Conservation (phyloP, 2,113 vertebrate species). For the Montifringilla adamsi region DNA sequence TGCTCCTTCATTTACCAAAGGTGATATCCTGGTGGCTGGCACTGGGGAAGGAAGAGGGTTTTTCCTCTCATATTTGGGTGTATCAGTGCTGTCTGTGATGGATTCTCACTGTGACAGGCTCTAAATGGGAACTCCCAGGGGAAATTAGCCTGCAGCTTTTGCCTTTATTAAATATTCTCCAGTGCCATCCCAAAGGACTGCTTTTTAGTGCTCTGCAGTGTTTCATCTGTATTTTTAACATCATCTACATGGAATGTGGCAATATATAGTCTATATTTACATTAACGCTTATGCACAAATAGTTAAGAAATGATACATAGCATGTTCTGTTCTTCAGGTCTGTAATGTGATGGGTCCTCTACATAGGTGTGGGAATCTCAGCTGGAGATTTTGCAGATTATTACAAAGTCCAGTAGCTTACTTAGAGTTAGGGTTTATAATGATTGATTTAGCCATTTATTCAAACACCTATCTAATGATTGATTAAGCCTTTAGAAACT, state of each 20-base stretch:
- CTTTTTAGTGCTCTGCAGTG: neutral
- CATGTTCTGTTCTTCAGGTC: neutral
- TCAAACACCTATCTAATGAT: slow-evolving; percentile 21
- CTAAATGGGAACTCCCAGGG: slow-evolving; percentile 24
- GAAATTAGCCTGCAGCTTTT: slow-evolving; percentile 63
- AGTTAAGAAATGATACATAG: neutral
- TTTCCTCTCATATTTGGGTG: neutral
- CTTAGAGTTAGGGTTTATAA: neutral
- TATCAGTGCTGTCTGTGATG: slow-evolving; percentile 9
- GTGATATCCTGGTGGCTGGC: neutral
- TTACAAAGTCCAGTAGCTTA: neutral
- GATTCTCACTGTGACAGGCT: slow-evolving; percentile 31
- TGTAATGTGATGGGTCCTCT: neutral
- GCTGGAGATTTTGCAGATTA: neutral
- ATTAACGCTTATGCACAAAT: neutral
- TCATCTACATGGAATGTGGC: neutral
- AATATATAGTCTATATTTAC: neutral
- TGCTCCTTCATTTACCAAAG: neutral
- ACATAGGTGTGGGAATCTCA: neutral
- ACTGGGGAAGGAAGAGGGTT: neutral
- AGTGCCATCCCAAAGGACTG: slow-evolving; percentile 18
- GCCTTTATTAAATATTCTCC: slow-evolving; percentile 60
- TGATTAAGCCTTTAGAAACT: slow-evolving; percentile 27
- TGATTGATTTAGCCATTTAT: slow-evolving; percentile 21
- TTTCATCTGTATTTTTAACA: slow-evolving; percentile 7